Evolutionary conservation across 2,888 invertebrate species (phyloP), one percentile per base, ranked within the genome.

Genomic region (Netelia fuscicornis): DNA sequence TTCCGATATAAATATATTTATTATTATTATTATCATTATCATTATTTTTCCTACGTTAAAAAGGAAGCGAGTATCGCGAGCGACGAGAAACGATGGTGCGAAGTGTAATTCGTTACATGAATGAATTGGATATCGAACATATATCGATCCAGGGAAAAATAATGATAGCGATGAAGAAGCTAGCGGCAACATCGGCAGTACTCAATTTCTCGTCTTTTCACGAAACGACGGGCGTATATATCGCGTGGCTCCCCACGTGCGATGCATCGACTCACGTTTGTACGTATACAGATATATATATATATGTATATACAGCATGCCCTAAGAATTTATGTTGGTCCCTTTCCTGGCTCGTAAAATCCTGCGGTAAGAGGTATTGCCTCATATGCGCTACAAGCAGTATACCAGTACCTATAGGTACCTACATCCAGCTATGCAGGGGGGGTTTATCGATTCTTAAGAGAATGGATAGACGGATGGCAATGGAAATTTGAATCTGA

Each of bases 141-240:
- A 62, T 62, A 81, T 76, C 60, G 81, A 76, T 81, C 20, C 25
- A 10, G 52, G 10, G 67, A 60, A 30, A 79, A 83, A 79, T 64
- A 68, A 83, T 70, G 76, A 80, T 71, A 44, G 65, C 56, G 80
- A 56, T 44, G 42, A 80, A 84, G 48, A 84, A 71, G 65, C 30
- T 67, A 65, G 23, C 13, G 70, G 71, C 10, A 77, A 37, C 56
- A 71, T 65, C 70, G 65, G 64, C 77, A 37, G 65, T 70, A 84
- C 80, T 80, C 75, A 84, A 80, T 84, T 71, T 80, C 80, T 76
- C 84, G 84, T 84, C 75, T 75, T 79, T 84, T 80, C 80, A 76
- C 60, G 80, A 67, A 76, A 76, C 80, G 75, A 84, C 60, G 84
- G 67, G 71, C 76, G 64, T 84, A 70, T 64, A 65, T 76, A 76